Base-by-base conservation (phyloP, 1,140 invertebrate genomes). In the Rhyzopertha dominica region DNA sequence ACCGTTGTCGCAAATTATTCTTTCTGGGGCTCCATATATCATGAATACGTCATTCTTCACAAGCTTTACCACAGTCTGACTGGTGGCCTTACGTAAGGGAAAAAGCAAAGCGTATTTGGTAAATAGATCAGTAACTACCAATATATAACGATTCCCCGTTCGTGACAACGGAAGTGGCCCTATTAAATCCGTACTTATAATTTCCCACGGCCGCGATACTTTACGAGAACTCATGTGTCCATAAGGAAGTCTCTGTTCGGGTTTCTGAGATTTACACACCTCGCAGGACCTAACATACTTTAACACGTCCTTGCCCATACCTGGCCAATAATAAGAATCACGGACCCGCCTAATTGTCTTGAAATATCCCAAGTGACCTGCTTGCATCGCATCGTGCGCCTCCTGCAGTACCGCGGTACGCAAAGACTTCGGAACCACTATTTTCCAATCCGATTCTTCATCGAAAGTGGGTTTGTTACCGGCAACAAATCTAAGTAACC, bases 151-250 rank as follows among this genome's bases (percentile, higher is more conserved):
- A 44, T 62, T 58, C 1, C 53, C 50, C 7, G 5, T 19, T 5
- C 19, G 8, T 2, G 50, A 59, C 5, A 23, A 13, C 3, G 59
- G 48, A 1, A 65, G 37, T 3, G 59, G 53, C 16, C 60, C 51
- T 56, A 72, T 42, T 61, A 75, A 38, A 65, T 70, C 40, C 5
- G 32, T 51, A 26, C 37, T 28, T 8, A 49, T 25, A 19, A 45
- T 2, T 25, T 49, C 24, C 42, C 47, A 49, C 10, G 47, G 42
- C 2, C 29, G 30, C 16, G 19, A 14, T 5, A 37, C 18, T 4
- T 10, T 18, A 5, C 19, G 14, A 4, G 7, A 2, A 45, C 18
- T 10, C 44, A 51, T 51, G 9, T n/a, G n/a, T 14, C 37, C 44
- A 8, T 12, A 8, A n/a, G 49, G 35, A 12, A 10, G 10, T 3